Evolutionary conservation across 1,140 invertebrate genomes (phyloP).

Genomic region (Drosophila eugracilis): DNA sequence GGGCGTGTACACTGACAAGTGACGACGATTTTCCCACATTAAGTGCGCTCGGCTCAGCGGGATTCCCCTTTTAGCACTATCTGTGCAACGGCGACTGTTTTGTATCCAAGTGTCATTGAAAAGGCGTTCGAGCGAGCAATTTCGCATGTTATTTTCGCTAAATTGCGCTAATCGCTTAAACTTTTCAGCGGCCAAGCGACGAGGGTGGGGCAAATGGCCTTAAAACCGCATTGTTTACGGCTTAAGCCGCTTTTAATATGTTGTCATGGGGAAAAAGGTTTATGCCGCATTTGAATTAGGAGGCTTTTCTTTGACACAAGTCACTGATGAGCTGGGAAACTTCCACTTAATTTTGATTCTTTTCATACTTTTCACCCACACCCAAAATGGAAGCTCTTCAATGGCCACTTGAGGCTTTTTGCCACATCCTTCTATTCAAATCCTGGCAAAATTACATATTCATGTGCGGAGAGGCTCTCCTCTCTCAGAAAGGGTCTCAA

Average conservation of each 20-base stretch:
- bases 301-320: constrained; percentile 32
- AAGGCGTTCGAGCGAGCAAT: constrained; percentile 72
- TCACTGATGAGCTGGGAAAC: constrained; percentile 27
- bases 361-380: constrained; percentile 14
- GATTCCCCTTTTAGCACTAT: constrained; percentile 39
- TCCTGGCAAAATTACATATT: constrained; percentile 47
- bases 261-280: constrained; percentile 65
- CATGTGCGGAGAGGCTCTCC: constrained; percentile 48
- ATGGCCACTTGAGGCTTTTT: constrained; percentile 46
- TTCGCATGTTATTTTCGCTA: constrained; percentile 81
- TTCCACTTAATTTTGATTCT: constrained; percentile 52
- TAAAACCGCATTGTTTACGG: constrained; percentile 51
- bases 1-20: constrained; percentile 76
- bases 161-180: constrained; percentile 82
- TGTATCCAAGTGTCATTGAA: constrained; percentile 66
- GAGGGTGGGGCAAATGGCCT: constrained; percentile 13
- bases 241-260: constrained; percentile 55
- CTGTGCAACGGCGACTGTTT: constrained; percentile 7
- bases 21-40: constrained; percentile 73
- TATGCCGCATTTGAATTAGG: constrained; percentile 52
- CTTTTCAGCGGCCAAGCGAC: constrained; percentile 50
- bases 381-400: constrained; percentile 13
- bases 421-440: constrained; percentile 44
- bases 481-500: constrained; percentile 50
- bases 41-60: constrained; percentile 50